Percentiles rank a stretch among this genome's conserved stretches.
These are phyloP conservation scores for Craterocephalus amniculus DNA, from an alignment of 2,797 vertebrate species.

Conservation along the genomic window DNA sequence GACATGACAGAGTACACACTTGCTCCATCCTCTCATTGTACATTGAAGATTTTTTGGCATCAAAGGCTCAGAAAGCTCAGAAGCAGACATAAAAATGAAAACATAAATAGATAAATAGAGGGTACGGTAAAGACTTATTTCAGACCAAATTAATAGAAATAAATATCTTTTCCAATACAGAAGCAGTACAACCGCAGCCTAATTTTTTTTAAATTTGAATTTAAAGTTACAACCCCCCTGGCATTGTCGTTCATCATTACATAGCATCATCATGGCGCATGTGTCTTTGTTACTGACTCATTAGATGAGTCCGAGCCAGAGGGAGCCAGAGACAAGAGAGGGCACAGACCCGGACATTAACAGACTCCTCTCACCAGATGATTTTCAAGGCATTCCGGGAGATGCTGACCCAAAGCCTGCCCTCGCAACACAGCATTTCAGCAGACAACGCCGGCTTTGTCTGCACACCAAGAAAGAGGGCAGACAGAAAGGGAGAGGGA, in stretches of 20 bases:
- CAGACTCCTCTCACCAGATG: conserved; percentile 46
- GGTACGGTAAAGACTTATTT: conserved; percentile 5
- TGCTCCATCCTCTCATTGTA: neutral
- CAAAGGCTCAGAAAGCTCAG: conserved; percentile 11
- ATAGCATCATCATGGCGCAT: conserved; percentile 17
- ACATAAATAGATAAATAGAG: neutral
- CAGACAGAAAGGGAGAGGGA: conserved; percentile 54
- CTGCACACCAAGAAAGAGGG: conserved; percentile 54
- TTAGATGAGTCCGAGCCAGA: conserved; percentile 55
- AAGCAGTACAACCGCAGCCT: neutral
- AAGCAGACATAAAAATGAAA: conserved; percentile 3
- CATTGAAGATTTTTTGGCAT: conserved; percentile 19
- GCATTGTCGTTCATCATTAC: neutral
- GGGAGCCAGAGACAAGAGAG: conserved; percentile 17
- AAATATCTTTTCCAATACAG: conserved; percentile 8
- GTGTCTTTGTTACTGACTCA: conserved; percentile 39
- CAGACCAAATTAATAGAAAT: conserved; percentile 2
- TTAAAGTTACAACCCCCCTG: conserved; percentile 15
- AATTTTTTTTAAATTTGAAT: conserved; percentile 3
- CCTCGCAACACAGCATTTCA: conserved; percentile 61
- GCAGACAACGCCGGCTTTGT: conserved; percentile 76
- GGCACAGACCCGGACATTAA: conserved; percentile 33
- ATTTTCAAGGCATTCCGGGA: conserved; percentile 71
- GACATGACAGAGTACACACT: neutral
- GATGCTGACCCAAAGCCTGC: conserved; percentile 69